Percentiles rank a stretch among this genome's conserved stretches.
These are phyloP conservation scores for Pomatorhinus ruficollis DNA, from an alignment of 2,113 vertebrate species.

Conservation along the genomic window DNA sequence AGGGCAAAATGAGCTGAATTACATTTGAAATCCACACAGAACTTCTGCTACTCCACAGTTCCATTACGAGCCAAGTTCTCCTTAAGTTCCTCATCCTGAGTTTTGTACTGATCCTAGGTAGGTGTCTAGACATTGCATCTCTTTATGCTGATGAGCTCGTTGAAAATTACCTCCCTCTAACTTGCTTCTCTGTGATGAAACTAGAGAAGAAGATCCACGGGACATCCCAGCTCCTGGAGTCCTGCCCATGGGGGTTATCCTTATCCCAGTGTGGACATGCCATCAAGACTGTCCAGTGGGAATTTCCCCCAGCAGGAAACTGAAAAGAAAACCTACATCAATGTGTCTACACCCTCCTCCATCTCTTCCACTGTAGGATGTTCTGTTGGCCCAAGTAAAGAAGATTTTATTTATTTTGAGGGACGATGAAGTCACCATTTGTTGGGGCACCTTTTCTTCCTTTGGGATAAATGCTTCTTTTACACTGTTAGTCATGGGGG, in stretches of 20 bases:
- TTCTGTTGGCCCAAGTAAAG: background rate
- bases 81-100: slow-evolving; percentile 1
- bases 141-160: background rate
- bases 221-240: background rate
- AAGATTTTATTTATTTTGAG: background rate
- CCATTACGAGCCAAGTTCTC: slow-evolving; percentile 11
- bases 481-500: background rate
- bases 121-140: background rate
- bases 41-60: slow-evolving; percentile 27
- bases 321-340: background rate
- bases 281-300: rapidly evolving
- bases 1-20: slow-evolving; percentile 37
- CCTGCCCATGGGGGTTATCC: rapidly evolving
- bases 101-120: background rate
- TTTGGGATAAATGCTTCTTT: background rate
- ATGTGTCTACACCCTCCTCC: rapidly evolving
- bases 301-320: background rate
- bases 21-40: slow-evolving; percentile 10
- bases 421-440: background rate
- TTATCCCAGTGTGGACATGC: background rate
- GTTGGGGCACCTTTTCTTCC: background rate
- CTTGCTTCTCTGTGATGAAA: background rate
- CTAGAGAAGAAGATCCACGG: background rate
- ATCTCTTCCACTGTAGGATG: background rate
- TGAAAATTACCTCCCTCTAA: background rate